These are phyloP conservation scores for Neotoma lepida DNA, from an alignment of 2,113 vertebrate species.

Conservation along the genomic window DNA sequence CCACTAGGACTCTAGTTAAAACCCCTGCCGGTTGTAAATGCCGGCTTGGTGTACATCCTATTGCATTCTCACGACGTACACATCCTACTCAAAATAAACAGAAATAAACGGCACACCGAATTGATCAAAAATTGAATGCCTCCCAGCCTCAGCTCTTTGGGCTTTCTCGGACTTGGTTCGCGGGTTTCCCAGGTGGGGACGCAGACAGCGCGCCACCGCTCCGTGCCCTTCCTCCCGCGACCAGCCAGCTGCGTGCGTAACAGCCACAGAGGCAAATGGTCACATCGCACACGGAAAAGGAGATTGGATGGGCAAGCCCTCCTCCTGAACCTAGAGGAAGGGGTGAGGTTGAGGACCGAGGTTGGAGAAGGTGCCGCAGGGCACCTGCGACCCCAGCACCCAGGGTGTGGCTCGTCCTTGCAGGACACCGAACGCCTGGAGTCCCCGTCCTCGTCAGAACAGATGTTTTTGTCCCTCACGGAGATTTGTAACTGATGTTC, in stretches of 20 bases:
- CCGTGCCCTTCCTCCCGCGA: background rate
- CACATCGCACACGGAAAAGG: fast-evolving
- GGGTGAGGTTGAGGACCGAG: background rate
- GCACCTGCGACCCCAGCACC: background rate
- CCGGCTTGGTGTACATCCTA: background rate
- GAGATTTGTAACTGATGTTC: constrained; percentile 84
- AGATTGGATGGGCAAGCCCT: background rate
- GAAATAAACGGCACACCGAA: background rate
- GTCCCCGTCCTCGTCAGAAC: constrained; percentile 76
- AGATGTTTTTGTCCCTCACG: constrained; percentile 85
- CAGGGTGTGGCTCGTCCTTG: background rate
- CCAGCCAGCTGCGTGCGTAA: fast-evolving
- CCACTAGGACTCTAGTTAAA: background rate
- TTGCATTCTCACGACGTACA: background rate
- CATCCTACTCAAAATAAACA: background rate
- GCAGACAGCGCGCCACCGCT: too few species aligned
- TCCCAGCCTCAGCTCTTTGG: background rate
- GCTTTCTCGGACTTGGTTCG: background rate
- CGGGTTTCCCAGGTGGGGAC: background rate
- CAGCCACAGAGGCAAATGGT: background rate
- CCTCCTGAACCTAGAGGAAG: background rate
- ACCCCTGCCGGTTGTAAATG: background rate
- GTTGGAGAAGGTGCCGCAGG: background rate
- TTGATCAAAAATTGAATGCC: background rate
- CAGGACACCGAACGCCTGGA: background rate